Base-by-base conservation (phyloP, 2,113 vertebrate genomes). In the Fregetta grallaria region DNA sequence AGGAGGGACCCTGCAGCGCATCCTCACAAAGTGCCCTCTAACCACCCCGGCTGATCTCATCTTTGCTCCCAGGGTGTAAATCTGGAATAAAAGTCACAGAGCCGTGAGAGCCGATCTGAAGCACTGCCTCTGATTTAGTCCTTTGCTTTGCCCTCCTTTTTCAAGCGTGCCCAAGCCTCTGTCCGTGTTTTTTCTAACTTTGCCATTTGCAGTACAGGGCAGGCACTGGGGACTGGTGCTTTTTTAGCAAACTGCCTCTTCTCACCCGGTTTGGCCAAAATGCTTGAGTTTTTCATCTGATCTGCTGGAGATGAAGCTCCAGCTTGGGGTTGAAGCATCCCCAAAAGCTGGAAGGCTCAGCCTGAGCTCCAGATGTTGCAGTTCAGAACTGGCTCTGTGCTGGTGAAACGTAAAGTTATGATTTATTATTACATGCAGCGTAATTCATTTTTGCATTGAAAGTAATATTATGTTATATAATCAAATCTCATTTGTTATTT, bases 81-180 rank as follows among this genome's bases (percentile, higher is more conserved):
- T 21, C n/a, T 1, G 15, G 21, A 74, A 1, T 14, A 9, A 11
- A 36, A 3, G 25, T 7, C 82, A 8, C 15, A 15, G 15, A 14
- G n/a, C 25, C 0, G 0, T 2, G 13, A 6, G 10, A 26, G 3
- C 8, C 1, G 0, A 17, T 8, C 15, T 3, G 30, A 56, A 12
- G 40, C 49, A 1, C 32, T 19, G 34, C 58, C 12, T 25, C 70
- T 10, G 44, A 13, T 30, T 5, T 5, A 5, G 8, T 29, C 7
- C 25, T 63, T 9, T 10, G 5, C 47, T 30, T 12, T 5, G 2
- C 19, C 8, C 25, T 73, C 0, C 0, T 30, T 52, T 16, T 53
- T 23, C 2, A 3, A 36, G 59, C 20, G 0, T 3, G 6, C 5
- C 50, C 66, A 17, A 40, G 55, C 49, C 66, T 3, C 78, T 14